These are phyloP conservation scores for Eucidaris tribuloides DNA, from an alignment of 35 echinoderm and acorn worm species.

Conservation along the genomic window DNA sequence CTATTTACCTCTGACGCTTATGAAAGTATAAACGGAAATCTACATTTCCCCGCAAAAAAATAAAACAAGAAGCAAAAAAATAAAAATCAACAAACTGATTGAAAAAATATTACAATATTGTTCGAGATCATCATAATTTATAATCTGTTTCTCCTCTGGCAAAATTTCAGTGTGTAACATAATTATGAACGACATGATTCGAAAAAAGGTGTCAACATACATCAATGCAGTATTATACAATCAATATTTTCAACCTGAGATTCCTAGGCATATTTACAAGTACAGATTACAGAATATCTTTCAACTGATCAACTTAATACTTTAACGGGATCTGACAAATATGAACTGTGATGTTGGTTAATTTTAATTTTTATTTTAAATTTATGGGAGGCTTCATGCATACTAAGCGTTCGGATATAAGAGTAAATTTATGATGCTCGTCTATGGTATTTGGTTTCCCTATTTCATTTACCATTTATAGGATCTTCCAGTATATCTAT, in stretches of 20 bases:
- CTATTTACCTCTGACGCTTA: background rate
- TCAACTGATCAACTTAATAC: background rate
- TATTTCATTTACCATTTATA: slow-evolving; percentile 18
- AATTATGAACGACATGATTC: no score
- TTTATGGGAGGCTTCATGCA: background rate
- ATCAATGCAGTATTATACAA: no score
- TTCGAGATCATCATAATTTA: no score
- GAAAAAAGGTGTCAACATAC: no score
- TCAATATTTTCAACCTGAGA: no score
- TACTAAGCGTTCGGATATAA: background rate
- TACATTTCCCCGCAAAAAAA: background rate
- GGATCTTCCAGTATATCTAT: background rate
- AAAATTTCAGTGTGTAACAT: no score
- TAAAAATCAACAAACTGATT: background rate
- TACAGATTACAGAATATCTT: background rate
- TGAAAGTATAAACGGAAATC: background rate
- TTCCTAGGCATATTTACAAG: no score
- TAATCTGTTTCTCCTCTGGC: no score
- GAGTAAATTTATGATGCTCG: background rate
- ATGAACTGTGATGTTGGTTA: background rate
- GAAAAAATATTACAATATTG: background rate
- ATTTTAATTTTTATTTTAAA: background rate
- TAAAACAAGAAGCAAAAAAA: background rate
- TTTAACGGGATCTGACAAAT: background rate
- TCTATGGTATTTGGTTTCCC: no score